Evolutionary conservation across 2,797 vertebrate genomes (phyloP), one percentile per base, ranked within the genome.

Genomic region (Leptatherina wallacei): DNA sequence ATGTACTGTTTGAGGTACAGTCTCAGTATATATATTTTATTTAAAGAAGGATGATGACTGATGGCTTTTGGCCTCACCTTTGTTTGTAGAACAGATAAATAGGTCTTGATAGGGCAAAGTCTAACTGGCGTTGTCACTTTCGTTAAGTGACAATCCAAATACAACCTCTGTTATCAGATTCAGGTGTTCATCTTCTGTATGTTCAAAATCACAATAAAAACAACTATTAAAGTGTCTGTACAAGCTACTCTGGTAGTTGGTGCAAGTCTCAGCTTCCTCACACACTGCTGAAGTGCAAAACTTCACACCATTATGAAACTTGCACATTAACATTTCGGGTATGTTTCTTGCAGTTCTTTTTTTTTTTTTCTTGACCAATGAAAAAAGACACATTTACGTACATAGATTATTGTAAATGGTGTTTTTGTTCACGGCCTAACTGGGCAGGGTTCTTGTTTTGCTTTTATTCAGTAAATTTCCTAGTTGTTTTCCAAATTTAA

Each of bases 1-100:
- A 6, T 27, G 20, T n/a, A 10, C n/a, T 4, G 0, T 24, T 20
- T 33, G 4, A 56, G 44, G 3, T 32, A 40, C 36, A 22, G n/a
- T 66, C 52, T 74, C 24, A 54, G 12, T 24, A 27, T 5, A 9
- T 54, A 27, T 40, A 3, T 33, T 44, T 44, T 47, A 61, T 27
- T 60, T 57, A 57, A 49, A 36, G n/a, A 54, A 58, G 13, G 4
- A 36, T 1, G 11, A 68, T 12, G 55, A 24, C 13, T 20, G 60
- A 22, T 60, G 29, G 6, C 9, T 64, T 81, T 66, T 78, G 72
- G 81, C 84, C 79, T 75, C 86, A 88, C 89, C 90, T 65, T 84
- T 89, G 61, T 87, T 86, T 85, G 76, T 73, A 22, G 20, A 81
- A 71, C 65, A 68, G 81, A 81, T 75, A 75, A 68, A 54, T 60